Percentiles rank a stretch among this genome's conserved stretches.
Evolutionary conservation across 2,113 vertebrate species (phyloP).

Genomic region (Cyrtonyx montezumae): DNA sequence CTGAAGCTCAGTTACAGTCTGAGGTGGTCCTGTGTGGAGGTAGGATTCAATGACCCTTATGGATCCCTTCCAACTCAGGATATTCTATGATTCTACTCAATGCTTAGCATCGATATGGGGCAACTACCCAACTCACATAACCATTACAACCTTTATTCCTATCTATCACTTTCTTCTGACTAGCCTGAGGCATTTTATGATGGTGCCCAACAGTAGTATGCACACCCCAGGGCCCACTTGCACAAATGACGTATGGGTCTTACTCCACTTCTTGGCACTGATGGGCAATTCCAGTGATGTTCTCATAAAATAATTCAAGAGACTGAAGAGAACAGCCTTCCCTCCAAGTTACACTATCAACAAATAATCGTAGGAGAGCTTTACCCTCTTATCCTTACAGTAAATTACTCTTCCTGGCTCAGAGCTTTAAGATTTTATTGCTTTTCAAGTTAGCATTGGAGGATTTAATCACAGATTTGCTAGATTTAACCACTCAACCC

Average conservation of each 20-base stretch:
- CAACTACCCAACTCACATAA: background rate
- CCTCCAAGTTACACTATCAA: background rate
- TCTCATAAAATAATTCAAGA: background rate
- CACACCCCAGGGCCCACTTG: background rate
- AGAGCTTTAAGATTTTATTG: slow-evolving; percentile 37
- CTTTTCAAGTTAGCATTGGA: background rate
- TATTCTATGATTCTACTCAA: background rate
- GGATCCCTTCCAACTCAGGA: too few relatives aligned
- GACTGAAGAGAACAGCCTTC: background rate
- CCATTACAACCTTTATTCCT: background rate
- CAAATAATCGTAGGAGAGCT: slow-evolving; percentile 23
- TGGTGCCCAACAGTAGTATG: background rate
- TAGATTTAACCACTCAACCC: background rate
- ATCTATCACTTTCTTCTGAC: background rate
- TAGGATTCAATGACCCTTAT: too few relatives aligned
- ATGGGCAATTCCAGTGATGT: background rate
- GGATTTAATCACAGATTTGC: slow-evolving; percentile 60
- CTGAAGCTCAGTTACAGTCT: background rate
- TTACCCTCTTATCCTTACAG: slow-evolving; percentile 42
- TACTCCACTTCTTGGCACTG: background rate
- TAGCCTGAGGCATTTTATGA: background rate
- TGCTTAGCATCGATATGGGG: background rate
- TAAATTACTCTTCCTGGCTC: slow-evolving; percentile 43
- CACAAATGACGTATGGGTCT: background rate
- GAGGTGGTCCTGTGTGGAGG: too few relatives aligned